These are phyloP conservation scores for Tonatia bakeri DNA, from an alignment of 2,113 vertebrate genomes.

Conservation along the genomic window DNA sequence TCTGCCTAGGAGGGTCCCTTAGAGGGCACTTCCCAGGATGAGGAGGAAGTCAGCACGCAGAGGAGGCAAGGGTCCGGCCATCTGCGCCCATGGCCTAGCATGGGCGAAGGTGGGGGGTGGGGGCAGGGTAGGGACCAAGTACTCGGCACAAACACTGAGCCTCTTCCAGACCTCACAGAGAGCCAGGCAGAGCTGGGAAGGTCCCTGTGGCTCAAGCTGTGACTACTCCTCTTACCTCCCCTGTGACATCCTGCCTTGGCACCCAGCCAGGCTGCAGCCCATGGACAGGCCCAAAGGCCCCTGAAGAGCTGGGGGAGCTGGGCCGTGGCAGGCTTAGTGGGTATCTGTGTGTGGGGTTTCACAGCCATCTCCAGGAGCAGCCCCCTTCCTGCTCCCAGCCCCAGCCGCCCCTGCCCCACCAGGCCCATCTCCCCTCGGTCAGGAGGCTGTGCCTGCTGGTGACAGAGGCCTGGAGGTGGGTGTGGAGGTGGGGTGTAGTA, in stretches of 20 bases:
- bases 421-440: no score
- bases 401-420: not conserved
- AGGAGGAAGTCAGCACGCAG: not conserved
- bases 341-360: not conserved
- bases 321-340: not conserved
- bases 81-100: not conserved
- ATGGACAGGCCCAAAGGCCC: not conserved
- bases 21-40: not conserved
- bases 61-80: not conserved
- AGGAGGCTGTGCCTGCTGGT: not conserved
- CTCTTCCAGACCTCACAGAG: not conserved
- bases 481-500: no score
- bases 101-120: not conserved
- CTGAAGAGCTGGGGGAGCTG: not conserved
- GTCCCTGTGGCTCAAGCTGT: not conserved
- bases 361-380: not conserved
- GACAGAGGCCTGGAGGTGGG: not conserved
- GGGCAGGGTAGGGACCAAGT: no score
- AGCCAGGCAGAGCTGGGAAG: not conserved
- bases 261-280: not conserved
- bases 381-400: not conserved
- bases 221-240: not conserved
- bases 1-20: not conserved
- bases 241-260: not conserved
- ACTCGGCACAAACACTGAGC: not conserved